These are phyloP conservation scores for Eira barbara DNA, from an alignment of 2,113 vertebrate genomes.

Conservation along the genomic window DNA sequence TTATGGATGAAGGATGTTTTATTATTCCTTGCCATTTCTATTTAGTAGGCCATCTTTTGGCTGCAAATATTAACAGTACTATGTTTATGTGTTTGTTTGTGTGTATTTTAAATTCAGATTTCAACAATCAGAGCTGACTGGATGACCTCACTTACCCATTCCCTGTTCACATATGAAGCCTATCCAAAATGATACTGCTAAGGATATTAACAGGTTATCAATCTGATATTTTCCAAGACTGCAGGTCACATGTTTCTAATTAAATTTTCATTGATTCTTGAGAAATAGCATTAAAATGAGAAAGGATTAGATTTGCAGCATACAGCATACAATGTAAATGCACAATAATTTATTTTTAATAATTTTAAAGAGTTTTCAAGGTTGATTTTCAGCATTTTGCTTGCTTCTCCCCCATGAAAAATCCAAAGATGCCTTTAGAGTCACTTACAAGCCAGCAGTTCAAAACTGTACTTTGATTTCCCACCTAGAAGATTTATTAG, in stretches of 20 bases:
- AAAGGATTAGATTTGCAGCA: conserved; percentile 18
- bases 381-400: conserved; percentile 19
- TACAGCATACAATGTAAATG: not conserved
- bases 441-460: not conserved
- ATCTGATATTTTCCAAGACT: conserved; percentile 4
- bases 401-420: not conserved
- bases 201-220: conserved; percentile 9
- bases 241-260: not conserved
- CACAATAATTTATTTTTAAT: not conserved
- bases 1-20: conserved; percentile 2
- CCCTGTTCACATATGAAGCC: not conserved
- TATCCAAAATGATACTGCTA: conserved; percentile 20
- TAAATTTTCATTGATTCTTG: conserved; percentile 22
- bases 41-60: not conserved
- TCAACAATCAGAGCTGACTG: not conserved
- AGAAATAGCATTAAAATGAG: conserved; percentile 1
- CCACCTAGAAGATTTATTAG: not conserved
- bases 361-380: not conserved
- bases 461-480: not conserved
- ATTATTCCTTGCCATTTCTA: not conserved
- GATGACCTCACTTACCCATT: not conserved
- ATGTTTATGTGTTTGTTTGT: not conserved
- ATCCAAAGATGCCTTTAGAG: not conserved
- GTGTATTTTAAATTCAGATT: conserved; percentile 2
- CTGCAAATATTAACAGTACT: conserved; percentile 3